A percentile compares a stretch with the other conserved stretches of the same genome.
These are phyloP conservation scores for Cervus canadensis DNA, from an alignment of 2,113 vertebrate species.

Conservation along the genomic window DNA sequence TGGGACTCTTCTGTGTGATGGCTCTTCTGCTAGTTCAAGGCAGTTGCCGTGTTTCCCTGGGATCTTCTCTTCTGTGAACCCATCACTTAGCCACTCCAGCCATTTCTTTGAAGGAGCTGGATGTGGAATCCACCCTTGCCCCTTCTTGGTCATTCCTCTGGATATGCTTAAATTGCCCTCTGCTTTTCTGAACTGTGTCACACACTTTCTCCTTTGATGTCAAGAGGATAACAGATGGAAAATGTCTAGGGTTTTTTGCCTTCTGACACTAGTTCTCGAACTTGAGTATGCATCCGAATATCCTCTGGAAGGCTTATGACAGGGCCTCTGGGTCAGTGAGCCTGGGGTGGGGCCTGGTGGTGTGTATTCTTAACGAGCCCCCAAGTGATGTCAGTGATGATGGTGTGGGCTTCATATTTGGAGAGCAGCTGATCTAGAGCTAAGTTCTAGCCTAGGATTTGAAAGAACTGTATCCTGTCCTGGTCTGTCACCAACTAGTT, in stretches of 20 bases:
- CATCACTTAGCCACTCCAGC: neutral
- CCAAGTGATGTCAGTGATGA: neutral
- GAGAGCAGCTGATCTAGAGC: neutral
- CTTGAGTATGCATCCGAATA: neutral
- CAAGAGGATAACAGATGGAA: neutral
- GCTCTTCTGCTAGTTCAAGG: neutral
- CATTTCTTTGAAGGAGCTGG: neutral
- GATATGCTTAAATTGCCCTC: neutral
- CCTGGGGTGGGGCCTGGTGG: neutral
- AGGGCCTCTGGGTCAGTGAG: neutral
- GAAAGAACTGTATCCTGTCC: neutral
- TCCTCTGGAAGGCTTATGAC: neutral
- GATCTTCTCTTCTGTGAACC: neutral
- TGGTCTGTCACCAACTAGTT: neutral
- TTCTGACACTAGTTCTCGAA: neutral
- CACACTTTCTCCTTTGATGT: neutral
- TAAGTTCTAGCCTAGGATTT: neutral
- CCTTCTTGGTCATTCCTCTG: neutral
- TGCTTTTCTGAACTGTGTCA: neutral
- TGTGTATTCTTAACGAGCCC: neutral
- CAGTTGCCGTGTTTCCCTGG: accelerated
- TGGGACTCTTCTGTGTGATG: neutral
- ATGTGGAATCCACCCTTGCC: neutral
- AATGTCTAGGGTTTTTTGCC: neutral
- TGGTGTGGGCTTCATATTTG: neutral